A percentile compares a stretch with the other conserved stretches of the same genome.
Conservation (phyloP, 1,140 invertebrate genomes). For the Drosophila tsacasi region DNA sequence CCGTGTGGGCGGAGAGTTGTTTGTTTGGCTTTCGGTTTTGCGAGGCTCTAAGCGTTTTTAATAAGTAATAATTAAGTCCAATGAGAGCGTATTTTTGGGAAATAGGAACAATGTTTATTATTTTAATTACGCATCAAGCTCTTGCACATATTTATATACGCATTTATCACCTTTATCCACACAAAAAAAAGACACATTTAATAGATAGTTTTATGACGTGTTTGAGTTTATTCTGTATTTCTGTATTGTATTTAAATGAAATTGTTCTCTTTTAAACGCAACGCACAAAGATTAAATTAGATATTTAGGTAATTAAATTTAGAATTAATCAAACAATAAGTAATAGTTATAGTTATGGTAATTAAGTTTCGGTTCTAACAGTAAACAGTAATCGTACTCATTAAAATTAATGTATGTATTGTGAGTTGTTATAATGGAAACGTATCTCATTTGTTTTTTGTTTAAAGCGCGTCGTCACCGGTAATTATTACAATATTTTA, state of each 20-base stretch:
- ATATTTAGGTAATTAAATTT: conserved; percentile 53
- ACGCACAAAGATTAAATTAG: conserved; percentile 80
- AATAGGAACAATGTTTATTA: conserved; percentile 56
- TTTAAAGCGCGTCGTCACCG: conserved; percentile 62
- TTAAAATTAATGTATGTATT: conserved; percentile 66
- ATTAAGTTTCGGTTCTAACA: conserved; percentile 51
- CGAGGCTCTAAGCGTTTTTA: conserved; percentile 16
- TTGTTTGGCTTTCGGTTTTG: conserved; percentile 25
- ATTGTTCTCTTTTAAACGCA: conserved; percentile 75
- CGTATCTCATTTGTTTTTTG: conserved; percentile 32
- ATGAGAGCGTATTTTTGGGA: conserved; percentile 42
- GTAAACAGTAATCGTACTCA: conserved; percentile 53
- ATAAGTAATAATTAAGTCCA: conserved; percentile 32
- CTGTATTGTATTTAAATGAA: conserved; percentile 74
- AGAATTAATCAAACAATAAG: conserved; percentile 73
- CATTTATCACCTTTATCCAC: conserved; percentile 8
- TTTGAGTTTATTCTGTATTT: conserved; percentile 68
- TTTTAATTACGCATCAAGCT: conserved; percentile 58
- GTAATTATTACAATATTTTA: conserved; percentile 50
- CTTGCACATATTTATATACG: conserved; percentile 24
- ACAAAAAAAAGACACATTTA: conserved; percentile 29
- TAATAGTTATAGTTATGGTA: conserved; percentile 75
- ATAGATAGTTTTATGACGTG: conserved; percentile 55
- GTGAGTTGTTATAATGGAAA: conserved; percentile 74
- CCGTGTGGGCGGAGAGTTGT: neutral